Base-by-base conservation (phyloP, 1,140 invertebrate genomes). In the Lysiphlebus fabarum region DNA sequence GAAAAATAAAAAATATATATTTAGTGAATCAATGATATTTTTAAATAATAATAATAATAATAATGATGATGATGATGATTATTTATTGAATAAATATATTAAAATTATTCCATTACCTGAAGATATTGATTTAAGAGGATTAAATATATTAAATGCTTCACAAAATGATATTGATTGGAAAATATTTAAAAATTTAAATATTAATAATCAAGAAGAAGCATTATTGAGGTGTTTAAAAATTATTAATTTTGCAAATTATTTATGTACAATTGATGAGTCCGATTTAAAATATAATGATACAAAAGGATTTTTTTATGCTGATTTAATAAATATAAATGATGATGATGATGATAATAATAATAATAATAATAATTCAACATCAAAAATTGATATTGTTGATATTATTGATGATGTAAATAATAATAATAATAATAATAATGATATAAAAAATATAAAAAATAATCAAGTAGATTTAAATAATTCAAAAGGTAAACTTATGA, bases 181-280 rank as follows among this genome's bases (percentile, higher is more conserved):
- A 45, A 79, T 84, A 49, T 73, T 83, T 8, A 72, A 82, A 43
- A 82, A 84, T 7, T 82, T 77, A 48, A 81, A 81, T 60, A 80
- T 87, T 44, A 84, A 81, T 51, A 70, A 78, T 1, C 80, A 82
- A 61, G 87, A 90, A 68, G 87, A 89, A 69, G 83, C 84, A 17
- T 72, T 89, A 14, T 70, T 90, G 34, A 82, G 89, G 64, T 82
- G 85, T 17, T 73, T 86, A 40, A 89, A 88, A 70, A 82, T 91
- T 56, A 76, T 88, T n/a, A 81, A 86, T 54, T 91, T 91, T 76
- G 89, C 88, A 4, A 82, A 86, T 67, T 85, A 85, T 66, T 82
- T 90, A 38, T 83, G 84, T 51, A 82, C 82, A 8, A 79, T 88
- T 14, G 79, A 84, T 56, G 83, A 83, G 56, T 78, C 83, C 17